Evolutionary conservation across 2,888 invertebrate genomes (phyloP).

Genomic region (Macaria liturata): DNA sequence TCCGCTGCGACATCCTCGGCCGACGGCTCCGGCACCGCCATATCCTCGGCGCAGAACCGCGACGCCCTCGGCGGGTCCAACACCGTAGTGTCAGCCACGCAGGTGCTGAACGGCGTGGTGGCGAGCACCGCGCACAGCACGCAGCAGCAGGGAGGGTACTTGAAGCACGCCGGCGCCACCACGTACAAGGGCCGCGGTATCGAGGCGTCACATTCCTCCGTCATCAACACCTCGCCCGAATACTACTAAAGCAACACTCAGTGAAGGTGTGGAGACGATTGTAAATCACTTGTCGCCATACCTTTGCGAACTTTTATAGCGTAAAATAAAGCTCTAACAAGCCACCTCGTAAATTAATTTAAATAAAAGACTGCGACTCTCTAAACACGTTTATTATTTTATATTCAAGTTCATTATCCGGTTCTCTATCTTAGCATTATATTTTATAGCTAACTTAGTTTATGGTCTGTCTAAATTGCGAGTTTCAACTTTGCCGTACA

Average conservation of each 20-base stretch:
- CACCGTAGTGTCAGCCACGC: slow-evolving; percentile 57
- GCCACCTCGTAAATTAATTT: slow-evolving; percentile 22
- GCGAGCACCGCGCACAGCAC: slow-evolving; percentile 60
- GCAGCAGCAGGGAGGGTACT: slow-evolving; percentile 54
- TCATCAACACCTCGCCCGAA: slow-evolving; percentile 53
- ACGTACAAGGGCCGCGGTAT: slow-evolving; percentile 61
- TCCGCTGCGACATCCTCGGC: slow-evolving; percentile 34
- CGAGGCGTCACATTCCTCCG: slow-evolving; percentile 61
- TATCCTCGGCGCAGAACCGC: slow-evolving; percentile 52
- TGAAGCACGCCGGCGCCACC: slow-evolving; percentile 62
- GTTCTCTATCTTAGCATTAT: slow-evolving; percentile 1
- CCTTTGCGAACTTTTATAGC: slow-evolving; percentile 43
- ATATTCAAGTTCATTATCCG: slow-evolving; percentile 3
- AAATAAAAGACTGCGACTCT: slow-evolving; percentile 50
- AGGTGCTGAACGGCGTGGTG: slow-evolving; percentile 52
- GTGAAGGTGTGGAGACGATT: slow-evolving; percentile 61
- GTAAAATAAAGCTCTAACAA: slow-evolving; percentile 12
- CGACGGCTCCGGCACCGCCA: slow-evolving; percentile 49
- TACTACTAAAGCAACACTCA: slow-evolving; percentile 52
- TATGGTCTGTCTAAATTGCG: slow-evolving; percentile 46
- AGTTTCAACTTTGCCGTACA: slow-evolving; percentile 56
- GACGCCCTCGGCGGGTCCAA: slow-evolving; percentile 41
- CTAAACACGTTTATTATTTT: slow-evolving; percentile 23
- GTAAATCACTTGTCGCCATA: slow-evolving; percentile 59
- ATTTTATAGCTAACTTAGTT: slow-evolving; percentile 1